phyloP scores from a whole-genome alignment of 1,140 invertebrate genomes.

The Heliothis virescens region DNA sequence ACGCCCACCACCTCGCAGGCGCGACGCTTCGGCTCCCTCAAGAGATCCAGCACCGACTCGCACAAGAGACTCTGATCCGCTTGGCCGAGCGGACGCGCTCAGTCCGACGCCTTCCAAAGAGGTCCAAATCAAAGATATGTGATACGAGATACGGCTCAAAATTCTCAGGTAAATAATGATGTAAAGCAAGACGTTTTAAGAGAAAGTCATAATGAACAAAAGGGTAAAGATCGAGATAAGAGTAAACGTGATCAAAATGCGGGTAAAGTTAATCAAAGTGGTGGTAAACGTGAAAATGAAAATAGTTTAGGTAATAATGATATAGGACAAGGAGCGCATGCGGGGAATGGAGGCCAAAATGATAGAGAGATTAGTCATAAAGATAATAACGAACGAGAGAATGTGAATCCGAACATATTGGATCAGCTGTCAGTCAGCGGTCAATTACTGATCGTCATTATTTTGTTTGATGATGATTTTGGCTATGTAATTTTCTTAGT shows the following conservation, averaged over 20 bases:
- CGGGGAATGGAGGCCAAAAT: slow-evolving; percentile 45
- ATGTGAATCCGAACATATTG: slow-evolving; percentile 51
- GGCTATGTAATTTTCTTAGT: slow-evolving; percentile 62
- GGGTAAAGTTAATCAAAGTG: slow-evolving; percentile 36
- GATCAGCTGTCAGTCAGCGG: slow-evolving; percentile 55
- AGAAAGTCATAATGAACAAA: not conserved
- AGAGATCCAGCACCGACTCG: slow-evolving; percentile 71
- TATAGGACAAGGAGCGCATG: slow-evolving; percentile 28
- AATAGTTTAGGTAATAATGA: slow-evolving; percentile 37
- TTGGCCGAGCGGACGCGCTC: slow-evolving; percentile 54
- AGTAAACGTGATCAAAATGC: slow-evolving; percentile 27
- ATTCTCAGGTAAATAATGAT: slow-evolving; percentile 21
- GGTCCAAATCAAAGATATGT: slow-evolving; percentile 48
- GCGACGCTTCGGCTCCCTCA: slow-evolving; percentile 71
- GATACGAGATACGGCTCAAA: slow-evolving; percentile 38
- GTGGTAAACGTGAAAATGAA: slow-evolving; percentile 27
- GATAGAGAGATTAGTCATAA: slow-evolving; percentile 57
- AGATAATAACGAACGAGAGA: slow-evolving; percentile 65
- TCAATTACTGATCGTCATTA: slow-evolving; percentile 75
- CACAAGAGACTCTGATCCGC: slow-evolving; percentile 80
- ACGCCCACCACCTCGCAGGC: slow-evolving; percentile 56
- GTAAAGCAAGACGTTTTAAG: slow-evolving; percentile 8
- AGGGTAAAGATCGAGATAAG: slow-evolving; percentile 35
- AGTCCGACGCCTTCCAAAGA: slow-evolving; percentile 41
- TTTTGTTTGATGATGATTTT: slow-evolving; percentile 62